Evolutionary conservation across 2,888 invertebrate species (phyloP).

Genomic region (Ferdinandea cuprea): DNA sequence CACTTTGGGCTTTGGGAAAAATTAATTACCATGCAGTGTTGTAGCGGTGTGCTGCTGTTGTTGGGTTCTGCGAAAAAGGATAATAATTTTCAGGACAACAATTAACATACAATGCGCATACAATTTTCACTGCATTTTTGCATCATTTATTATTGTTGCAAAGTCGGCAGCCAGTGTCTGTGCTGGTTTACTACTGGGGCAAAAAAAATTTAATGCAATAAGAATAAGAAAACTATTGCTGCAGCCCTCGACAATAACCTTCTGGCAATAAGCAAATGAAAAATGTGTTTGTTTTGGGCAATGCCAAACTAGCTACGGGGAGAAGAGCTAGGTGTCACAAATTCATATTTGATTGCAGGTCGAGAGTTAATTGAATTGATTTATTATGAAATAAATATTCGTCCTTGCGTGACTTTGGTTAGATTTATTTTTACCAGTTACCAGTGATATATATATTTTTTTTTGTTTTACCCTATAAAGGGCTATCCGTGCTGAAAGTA

Average conservation of each 20-base stretch:
- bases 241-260: slow-evolving; percentile 3
- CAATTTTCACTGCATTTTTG: slow-evolving; percentile 64
- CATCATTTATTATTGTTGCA: slow-evolving; percentile 65
- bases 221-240: slow-evolving; percentile 15
- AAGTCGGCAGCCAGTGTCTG: slow-evolving; percentile 37
- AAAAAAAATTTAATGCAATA: too few relatives aligned
- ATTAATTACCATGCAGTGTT: slow-evolving; percentile 66
- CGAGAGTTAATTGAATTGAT: slow-evolving; percentile 62
- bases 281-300: too few relatives aligned
- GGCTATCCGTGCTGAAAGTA: slow-evolving; percentile 28
- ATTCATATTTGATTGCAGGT: slow-evolving; percentile 7
- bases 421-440: slow-evolving; percentile 30
- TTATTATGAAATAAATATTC: slow-evolving; percentile 45
- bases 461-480: neutral
- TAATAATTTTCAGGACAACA: slow-evolving; percentile 71
- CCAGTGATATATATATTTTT: too few relatives aligned
- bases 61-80: slow-evolving; percentile 46
- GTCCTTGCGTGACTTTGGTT: slow-evolving; percentile 50
- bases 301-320: slow-evolving; percentile 27
- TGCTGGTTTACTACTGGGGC: slow-evolving; percentile 27
- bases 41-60: neutral
- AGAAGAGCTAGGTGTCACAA: slow-evolving; percentile 17
- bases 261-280: slow-evolving; percentile 57
- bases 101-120: slow-evolving; percentile 73
- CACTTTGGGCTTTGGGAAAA: slow-evolving; percentile 11